A percentile compares a stretch with the other conserved stretches of the same genome.
Conservation (phyloP, 2,797 vertebrate genomes). For the Coranthus polyacanthus region DNA sequence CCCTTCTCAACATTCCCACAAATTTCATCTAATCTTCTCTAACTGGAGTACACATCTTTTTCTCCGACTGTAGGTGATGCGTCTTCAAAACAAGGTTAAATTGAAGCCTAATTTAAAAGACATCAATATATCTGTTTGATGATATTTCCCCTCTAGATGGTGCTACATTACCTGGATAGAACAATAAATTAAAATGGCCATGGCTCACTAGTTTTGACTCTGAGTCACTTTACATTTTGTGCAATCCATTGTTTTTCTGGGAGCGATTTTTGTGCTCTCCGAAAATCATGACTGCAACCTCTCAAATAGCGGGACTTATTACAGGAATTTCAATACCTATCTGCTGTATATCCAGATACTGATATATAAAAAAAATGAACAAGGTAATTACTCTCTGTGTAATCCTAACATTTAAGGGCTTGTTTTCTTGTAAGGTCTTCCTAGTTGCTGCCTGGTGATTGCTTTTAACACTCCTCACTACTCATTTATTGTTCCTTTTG, state of each 20-base stretch:
- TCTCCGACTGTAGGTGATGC: background rate
- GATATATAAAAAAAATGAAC: no score
- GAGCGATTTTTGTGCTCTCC: background rate
- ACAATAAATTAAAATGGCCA: background rate
- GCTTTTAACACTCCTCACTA: no score
- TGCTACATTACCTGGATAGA: slow-evolving; percentile 12
- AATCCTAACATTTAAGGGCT: no score
- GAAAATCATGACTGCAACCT: background rate
- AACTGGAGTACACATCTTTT: background rate
- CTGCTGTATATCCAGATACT: no score
- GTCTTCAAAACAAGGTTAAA: background rate
- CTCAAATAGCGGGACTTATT: background rate
- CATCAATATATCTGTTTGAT: background rate
- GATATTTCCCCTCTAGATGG: slow-evolving; percentile 30
- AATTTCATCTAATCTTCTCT: no score
- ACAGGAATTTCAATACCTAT: background rate
- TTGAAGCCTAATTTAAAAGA: background rate
- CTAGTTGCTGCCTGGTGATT: background rate
- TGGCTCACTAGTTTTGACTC: background rate
- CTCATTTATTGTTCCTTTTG: background rate
- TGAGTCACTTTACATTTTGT: slow-evolving; percentile 6
- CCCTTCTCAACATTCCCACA: background rate
- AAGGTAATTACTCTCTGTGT: no score
- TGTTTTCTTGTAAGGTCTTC: background rate
- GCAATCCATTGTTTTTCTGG: background rate